Percentiles rank a stretch among this genome's conserved stretches.
Conservation (phyloP, 2,888 invertebrate genomes). For the Tetragnatha montana region DNA sequence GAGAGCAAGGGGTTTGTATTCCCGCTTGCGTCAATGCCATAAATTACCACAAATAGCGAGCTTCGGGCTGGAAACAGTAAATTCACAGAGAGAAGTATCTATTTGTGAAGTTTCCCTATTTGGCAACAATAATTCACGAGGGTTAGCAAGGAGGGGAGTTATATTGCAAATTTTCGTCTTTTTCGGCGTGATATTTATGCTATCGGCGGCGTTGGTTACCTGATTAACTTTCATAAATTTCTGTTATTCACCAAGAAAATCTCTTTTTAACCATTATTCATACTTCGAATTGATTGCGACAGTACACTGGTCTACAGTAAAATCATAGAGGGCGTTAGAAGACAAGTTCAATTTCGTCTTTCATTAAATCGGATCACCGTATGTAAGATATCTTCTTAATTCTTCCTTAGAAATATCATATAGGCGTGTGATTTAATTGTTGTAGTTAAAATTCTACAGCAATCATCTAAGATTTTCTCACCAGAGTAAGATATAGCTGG, state of each 20-base stretch:
- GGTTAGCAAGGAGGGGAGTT: slow-evolving; percentile 9
- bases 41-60: too few species aligned
- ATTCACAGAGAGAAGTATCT: too few species aligned
- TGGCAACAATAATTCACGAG: not conserved
- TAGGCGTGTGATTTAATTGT: not conserved
- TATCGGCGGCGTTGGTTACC: not conserved
- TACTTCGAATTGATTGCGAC: not conserved
- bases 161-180: slow-evolving; percentile 8
- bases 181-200: slow-evolving; percentile 35
- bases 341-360: not conserved
- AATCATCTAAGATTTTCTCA: not conserved
- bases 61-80: too few species aligned
- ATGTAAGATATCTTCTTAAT: slow-evolving; percentile 5
- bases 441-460: not conserved
- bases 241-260: not conserved
- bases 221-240: not conserved
- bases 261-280: not conserved
- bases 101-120: not conserved
- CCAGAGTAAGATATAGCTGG: not conserved
- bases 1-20: too few species aligned
- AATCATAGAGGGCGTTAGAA: slow-evolving; percentile 64
- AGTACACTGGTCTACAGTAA: slow-evolving; percentile 31
- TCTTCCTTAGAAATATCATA: not conserved
- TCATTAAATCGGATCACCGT: slow-evolving; percentile 15
- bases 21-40: too few species aligned